These are phyloP conservation scores for Solenopsis invicta DNA, from an alignment of 1,140 invertebrate genomes.

Conservation along the genomic window DNA sequence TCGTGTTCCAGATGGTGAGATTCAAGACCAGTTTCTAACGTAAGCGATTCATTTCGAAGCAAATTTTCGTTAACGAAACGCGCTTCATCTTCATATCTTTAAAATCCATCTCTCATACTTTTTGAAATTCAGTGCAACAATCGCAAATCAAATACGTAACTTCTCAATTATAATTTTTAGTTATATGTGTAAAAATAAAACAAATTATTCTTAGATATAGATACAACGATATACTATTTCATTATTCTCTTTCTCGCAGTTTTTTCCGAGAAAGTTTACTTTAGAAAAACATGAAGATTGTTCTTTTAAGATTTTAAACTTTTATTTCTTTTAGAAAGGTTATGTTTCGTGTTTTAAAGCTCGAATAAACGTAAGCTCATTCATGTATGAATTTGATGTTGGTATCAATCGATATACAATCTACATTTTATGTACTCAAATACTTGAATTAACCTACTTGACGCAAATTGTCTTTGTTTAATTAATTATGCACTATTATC, in stretches of 20 bases:
- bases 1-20: conserved; percentile 62
- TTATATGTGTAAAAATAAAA: not conserved
- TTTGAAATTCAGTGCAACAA: not conserved
- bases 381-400: not conserved
- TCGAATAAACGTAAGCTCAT: not conserved
- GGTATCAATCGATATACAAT: not conserved
- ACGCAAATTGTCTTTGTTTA: conserved; percentile 13
- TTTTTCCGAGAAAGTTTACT: not conserved
- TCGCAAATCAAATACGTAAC: not conserved
- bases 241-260: not conserved
- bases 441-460: conserved; percentile 19
- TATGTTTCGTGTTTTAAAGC: not conserved
- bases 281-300: not conserved
- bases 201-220: not conserved
- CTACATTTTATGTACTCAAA: not conserved
- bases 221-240: not conserved
- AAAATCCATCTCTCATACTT: not conserved
- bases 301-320: not conserved
- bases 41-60: conserved; percentile 30
- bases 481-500: conserved; percentile 15
- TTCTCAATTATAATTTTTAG: conserved; percentile 9
- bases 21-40: conserved; percentile 54
- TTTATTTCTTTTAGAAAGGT: not conserved
- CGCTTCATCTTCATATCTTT: not conserved
- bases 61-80: conserved; percentile 34